phyloP scores from a whole-genome alignment of 2,113 vertebrate species.

The Holacanthus passer region DNA sequence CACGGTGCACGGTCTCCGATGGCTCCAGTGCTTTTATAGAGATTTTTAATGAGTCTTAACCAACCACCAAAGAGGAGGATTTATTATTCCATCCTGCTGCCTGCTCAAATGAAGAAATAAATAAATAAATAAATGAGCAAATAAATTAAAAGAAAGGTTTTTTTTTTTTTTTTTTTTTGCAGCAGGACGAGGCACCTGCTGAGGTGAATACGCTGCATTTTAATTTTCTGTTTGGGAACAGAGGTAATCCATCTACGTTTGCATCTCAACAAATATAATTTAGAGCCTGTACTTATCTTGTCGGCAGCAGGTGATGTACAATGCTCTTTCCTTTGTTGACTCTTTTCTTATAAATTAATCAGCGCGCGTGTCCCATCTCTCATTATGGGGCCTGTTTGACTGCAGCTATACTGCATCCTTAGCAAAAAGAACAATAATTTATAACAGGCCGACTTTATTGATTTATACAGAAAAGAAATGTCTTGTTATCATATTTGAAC shows the following conservation, averaged over 20 bases:
- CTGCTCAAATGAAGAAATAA: conserved; percentile 45
- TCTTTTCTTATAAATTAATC: conserved; percentile 76
- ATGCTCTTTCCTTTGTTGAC: conserved; percentile 54
- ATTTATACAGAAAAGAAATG: conserved; percentile 51
- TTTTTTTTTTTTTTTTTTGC: too few relatives aligned
- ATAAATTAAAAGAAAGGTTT: conserved; percentile 54
- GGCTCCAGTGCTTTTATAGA: conserved; percentile 38
- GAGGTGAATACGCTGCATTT: conserved; percentile 64
- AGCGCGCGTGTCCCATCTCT: conserved; percentile 63
- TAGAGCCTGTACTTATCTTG: conserved; percentile 65
- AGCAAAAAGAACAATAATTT: conserved; percentile 61
- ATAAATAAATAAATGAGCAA: conserved; percentile 52
- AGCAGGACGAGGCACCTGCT: conserved; percentile 45
- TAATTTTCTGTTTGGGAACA: conserved; percentile 69
- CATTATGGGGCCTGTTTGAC: conserved; percentile 56
- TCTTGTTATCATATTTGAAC: conserved; percentile 66
- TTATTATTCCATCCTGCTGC: conserved; percentile 72
- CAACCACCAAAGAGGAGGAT: conserved; percentile 66
- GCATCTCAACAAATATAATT: conserved; percentile 77
- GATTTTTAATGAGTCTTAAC: conserved; percentile 78
- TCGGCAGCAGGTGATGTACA: conserved; percentile 71
- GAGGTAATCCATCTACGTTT: conserved; percentile 80
- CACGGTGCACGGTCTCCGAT: conserved; percentile 41
- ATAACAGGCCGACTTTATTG: conserved; percentile 63
- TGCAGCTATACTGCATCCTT: conserved; percentile 42